Conservation (phyloP, 1,140 invertebrate species). For the Drosophila saltans region DNA sequence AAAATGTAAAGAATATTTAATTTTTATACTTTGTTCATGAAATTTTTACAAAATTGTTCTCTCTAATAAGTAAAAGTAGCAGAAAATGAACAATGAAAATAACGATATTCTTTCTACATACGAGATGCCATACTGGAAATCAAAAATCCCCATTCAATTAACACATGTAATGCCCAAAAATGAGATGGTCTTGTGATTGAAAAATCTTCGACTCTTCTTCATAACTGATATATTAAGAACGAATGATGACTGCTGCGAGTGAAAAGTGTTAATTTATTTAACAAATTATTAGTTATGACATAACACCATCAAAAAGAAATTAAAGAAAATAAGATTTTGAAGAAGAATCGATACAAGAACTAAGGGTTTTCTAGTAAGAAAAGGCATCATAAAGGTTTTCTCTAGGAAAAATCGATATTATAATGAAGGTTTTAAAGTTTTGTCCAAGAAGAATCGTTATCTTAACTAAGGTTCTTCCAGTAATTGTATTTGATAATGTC, state of each 20-base stretch:
- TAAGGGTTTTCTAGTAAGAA: too few species aligned
- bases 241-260: not conserved
- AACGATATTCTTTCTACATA: too few species aligned
- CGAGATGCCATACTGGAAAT: not conserved
- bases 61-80: too few species aligned
- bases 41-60: too few species aligned
- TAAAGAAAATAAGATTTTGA: not conserved
- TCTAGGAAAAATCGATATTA: too few species aligned
- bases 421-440: too few species aligned
- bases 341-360: not conserved
- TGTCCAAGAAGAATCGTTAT: too few species aligned
- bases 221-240: not conserved
- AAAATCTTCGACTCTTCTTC: not conserved
- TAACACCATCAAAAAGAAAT: slow-evolving; percentile 1
- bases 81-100: too few species aligned
- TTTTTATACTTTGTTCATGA: not conserved
- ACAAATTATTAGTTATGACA: slow-evolving; percentile 17
- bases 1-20: not conserved
- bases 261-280: slow-evolving; percentile 38
- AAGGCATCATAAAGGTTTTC: too few species aligned
- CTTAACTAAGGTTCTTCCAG: too few species aligned
- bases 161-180: slow-evolving; percentile 36
- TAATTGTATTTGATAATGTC: too few species aligned
- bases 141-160: slow-evolving; percentile 45
- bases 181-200: slow-evolving; percentile 1